Conservation (phyloP, 2,888 invertebrate genomes). For the Cloeon dipterum region DNA sequence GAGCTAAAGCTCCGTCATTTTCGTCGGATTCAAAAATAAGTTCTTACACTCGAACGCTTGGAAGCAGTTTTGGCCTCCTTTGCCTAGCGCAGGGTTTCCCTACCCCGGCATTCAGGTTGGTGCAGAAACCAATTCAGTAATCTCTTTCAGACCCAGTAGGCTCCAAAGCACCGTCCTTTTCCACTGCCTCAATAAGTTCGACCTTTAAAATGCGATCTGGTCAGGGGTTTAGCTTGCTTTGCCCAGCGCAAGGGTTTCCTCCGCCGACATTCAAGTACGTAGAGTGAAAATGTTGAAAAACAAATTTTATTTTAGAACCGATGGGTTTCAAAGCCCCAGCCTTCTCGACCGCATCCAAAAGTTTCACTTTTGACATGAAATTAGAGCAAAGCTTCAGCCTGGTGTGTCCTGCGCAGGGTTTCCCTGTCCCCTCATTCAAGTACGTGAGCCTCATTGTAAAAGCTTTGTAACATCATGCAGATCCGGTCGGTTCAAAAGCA, state of each 20-base stretch:
- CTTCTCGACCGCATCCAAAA: conserved; percentile 31
- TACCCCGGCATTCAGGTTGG: conserved; percentile 46
- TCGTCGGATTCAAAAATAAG: conserved; percentile 32
- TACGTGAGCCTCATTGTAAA: conserved; percentile 14
- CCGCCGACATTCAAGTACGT: conserved; percentile 48
- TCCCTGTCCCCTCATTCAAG: conserved; percentile 25
- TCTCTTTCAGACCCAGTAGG: conserved; percentile 32
- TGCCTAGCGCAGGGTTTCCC: conserved; percentile 50
- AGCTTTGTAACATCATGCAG: conserved; percentile 15
- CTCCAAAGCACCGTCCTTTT: conserved; percentile 35
- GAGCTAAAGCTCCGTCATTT: conserved; percentile 35
- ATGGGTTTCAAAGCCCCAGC: conserved; percentile 34
- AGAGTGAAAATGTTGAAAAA: no score
- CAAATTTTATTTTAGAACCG: conserved; percentile 25
- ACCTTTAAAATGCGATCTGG: conserved; percentile 28
- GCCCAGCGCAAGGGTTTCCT: conserved; percentile 23
- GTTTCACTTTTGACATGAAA: conserved; percentile 38
- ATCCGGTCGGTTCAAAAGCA: conserved; percentile 32
- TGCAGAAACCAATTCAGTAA: conserved; percentile 29
- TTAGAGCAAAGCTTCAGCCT: conserved; percentile 19
- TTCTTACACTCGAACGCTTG: conserved; percentile 37
- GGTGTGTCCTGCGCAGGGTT: conserved; percentile 5
- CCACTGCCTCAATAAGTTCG: conserved; percentile 22
- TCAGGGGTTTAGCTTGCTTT: background rate
- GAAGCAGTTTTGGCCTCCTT: conserved; percentile 32